These are phyloP conservation scores for Odontothrips loti DNA, from an alignment of 2,888 invertebrate species.

Conservation along the genomic window DNA sequence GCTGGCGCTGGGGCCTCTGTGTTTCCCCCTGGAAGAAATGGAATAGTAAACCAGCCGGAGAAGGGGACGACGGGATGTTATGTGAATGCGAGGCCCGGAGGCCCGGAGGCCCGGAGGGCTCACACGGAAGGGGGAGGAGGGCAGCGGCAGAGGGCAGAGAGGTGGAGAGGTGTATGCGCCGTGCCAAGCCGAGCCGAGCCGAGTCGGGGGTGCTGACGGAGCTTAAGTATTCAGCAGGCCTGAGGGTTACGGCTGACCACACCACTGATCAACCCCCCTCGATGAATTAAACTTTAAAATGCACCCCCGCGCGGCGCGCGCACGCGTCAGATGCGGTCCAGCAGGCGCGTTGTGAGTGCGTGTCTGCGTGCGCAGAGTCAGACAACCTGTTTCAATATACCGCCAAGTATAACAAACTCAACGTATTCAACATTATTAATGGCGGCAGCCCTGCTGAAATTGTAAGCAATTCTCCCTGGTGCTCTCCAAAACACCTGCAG, in stretches of 20 bases:
- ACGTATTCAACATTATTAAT: too few relatives aligned
- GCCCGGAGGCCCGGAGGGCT: not conserved
- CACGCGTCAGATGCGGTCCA: not conserved
- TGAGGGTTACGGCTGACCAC: constrained; percentile 19
- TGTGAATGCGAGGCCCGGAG: not conserved
- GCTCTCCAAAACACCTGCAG: too few relatives aligned
- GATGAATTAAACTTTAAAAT: constrained; percentile 21
- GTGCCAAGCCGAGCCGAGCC: not conserved
- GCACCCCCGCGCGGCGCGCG: not conserved
- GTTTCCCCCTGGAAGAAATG: not conserved
- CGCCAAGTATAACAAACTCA: too few relatives aligned
- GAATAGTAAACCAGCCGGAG: constrained; percentile 20
- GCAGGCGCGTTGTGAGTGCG: not conserved
- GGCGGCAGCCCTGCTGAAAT: too few relatives aligned
- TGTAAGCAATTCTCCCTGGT: too few relatives aligned
- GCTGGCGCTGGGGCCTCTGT: not conserved
- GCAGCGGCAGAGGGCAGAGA: not conserved
- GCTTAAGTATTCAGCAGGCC: constrained; percentile 13
- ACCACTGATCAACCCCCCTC: constrained; percentile 16
- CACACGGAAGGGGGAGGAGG: not conserved
- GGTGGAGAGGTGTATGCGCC: not conserved
- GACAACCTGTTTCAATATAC: too few relatives aligned
- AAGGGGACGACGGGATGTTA: not conserved
- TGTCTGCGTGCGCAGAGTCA: not conserved
- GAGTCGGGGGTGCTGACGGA: not conserved